phyloP scores from a whole-genome alignment of 1,140 invertebrate species.

The Ceratitis capitata region DNA sequence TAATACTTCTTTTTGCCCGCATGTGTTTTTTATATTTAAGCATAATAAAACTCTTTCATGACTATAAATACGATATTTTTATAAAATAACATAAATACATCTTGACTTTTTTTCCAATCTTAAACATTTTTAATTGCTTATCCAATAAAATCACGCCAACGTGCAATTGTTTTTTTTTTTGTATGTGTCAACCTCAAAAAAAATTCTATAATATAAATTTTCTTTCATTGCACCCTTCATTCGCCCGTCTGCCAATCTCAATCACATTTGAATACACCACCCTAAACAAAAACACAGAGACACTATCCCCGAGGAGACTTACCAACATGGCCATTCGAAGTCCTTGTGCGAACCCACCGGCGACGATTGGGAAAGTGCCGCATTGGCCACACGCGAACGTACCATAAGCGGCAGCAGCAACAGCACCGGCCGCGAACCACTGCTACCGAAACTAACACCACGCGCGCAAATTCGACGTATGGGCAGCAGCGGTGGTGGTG shows the following conservation, averaged over 20 bases:
- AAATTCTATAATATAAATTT: conserved; percentile 14
- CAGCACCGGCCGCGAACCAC: conserved; percentile 54
- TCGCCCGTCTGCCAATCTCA: neutral
- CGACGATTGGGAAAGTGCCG: conserved; percentile 58
- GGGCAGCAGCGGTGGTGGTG: conserved; percentile 53
- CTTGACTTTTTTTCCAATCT: neutral
- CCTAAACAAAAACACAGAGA: conserved; percentile 48
- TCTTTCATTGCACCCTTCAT: conserved; percentile 10
- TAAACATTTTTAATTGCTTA: no score
- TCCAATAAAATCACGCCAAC: no score
- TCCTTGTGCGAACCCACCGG: conserved; percentile 59
- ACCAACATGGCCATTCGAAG: conserved; percentile 59
- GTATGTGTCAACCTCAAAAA: neutral
- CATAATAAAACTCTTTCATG: neutral
- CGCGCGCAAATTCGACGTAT: conserved; percentile 58
- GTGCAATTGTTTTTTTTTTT: neutral
- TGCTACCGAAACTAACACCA: conserved; percentile 59
- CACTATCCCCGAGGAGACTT: conserved; percentile 64
- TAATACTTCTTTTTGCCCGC: neutral
- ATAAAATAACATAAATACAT: neutral
- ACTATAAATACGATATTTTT: neutral
- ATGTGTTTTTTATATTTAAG: neutral
- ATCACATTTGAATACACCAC: neutral
- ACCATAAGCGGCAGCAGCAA: conserved; percentile 39
- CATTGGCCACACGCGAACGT: conserved; percentile 47